Conservation (phyloP, 2,113 vertebrate species). For the Emydocephalus ijimae region DNA sequence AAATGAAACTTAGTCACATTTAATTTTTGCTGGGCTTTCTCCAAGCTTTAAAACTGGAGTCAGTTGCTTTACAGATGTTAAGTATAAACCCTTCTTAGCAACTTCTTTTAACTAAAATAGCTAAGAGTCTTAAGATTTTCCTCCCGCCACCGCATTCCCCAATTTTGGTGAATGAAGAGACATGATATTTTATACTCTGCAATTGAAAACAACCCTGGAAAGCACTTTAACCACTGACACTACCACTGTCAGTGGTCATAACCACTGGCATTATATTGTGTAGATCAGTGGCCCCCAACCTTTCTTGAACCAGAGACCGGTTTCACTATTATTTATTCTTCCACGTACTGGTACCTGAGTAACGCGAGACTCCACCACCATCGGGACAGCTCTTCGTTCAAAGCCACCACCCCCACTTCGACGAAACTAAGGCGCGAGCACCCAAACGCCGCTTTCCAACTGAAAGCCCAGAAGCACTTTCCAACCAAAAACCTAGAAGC, state of each 20-base stretch:
- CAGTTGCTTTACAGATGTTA: neutral
- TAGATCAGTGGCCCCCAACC: too few relatives aligned
- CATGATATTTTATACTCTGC: neutral
- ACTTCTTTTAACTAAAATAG: neutral
- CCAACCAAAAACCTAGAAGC: too few relatives aligned
- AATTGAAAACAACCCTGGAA: neutral
- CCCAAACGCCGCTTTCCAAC: too few relatives aligned
- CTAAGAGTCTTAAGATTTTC: neutral
- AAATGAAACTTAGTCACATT: conserved; percentile 2
- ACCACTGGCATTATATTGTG: neutral
- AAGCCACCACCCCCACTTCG: too few relatives aligned
- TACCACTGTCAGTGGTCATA: too few relatives aligned
- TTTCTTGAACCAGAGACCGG: too few relatives aligned
- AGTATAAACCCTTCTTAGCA: neutral
- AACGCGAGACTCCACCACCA: too few relatives aligned
- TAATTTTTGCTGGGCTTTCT: conserved; percentile 19
- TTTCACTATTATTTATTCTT: too few relatives aligned
- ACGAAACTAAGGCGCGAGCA: too few relatives aligned
- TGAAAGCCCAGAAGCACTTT: too few relatives aligned
- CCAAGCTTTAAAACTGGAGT: neutral
- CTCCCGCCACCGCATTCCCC: neutral
- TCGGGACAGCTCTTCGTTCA: too few relatives aligned
- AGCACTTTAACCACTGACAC: neutral
- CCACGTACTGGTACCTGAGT: too few relatives aligned
- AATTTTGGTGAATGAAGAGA: neutral